phyloP scores from a whole-genome alignment of 2,797 vertebrate species.

The Syngnathus rostellatus region DNA sequence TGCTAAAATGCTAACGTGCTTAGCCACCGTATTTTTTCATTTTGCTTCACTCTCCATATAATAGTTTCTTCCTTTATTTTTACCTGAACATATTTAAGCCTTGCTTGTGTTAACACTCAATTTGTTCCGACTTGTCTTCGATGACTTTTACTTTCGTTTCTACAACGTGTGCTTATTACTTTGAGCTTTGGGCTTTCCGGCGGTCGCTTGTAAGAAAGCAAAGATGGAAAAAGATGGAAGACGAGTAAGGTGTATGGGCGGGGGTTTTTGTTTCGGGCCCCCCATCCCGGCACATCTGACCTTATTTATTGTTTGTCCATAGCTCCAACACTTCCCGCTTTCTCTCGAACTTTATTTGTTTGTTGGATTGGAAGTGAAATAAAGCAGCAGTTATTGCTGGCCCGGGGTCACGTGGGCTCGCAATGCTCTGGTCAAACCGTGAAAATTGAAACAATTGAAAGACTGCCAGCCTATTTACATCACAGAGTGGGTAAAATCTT shows the following conservation, averaged over 20 bases:
- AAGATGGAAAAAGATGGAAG: slow-evolving; percentile 26
- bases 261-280: slow-evolving; percentile 46
- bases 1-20: no score
- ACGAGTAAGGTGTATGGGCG: slow-evolving; percentile 46
- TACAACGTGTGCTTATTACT: slow-evolving; percentile 60
- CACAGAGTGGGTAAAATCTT: slow-evolving; percentile 42
- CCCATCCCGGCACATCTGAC: slow-evolving; percentile 59
- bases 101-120: background rate
- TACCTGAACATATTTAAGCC: background rate
- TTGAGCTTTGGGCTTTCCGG: slow-evolving; percentile 62
- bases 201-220: slow-evolving; percentile 24
- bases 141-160: no score
- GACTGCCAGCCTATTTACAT: slow-evolving; percentile 30
- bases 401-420: slow-evolving; percentile 5
- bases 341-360: background rate
- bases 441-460: slow-evolving; percentile 21
- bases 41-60: background rate
- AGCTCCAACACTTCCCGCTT: background rate
- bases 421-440: background rate
- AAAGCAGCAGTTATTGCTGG: slow-evolving; percentile 5
- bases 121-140: background rate
- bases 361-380: slow-evolving; percentile 6
- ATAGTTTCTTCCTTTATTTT: background rate
- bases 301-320: slow-evolving; percentile 45
- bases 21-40: background rate